phyloP scores from a whole-genome alignment of 2,888 invertebrate species.

The Tanypteryx hageni region DNA sequence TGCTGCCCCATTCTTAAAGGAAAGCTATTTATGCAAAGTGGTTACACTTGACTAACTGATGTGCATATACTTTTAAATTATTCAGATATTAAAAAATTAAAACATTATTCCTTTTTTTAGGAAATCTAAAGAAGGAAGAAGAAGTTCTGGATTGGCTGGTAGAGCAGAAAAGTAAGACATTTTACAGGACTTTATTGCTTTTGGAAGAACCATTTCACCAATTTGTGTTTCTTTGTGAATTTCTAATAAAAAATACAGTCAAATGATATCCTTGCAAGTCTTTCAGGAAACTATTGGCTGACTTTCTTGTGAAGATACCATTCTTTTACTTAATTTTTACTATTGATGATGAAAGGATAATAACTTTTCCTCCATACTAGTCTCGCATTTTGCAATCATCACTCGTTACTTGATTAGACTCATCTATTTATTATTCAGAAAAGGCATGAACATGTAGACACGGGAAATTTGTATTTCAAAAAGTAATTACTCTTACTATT shows the following conservation, averaged over 20 bases:
- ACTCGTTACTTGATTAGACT: not conserved
- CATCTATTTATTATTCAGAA: not conserved
- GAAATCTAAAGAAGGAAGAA: slow-evolving; percentile 95
- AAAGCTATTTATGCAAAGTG: not conserved
- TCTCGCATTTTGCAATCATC: slow-evolving; percentile 2
- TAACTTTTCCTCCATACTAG: not conserved
- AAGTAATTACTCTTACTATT: not conserved
- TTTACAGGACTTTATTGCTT: slow-evolving; percentile 63
- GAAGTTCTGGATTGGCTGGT: slow-evolving; percentile 97
- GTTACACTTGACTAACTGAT: slow-evolving; percentile 2
- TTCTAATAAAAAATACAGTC: slow-evolving; percentile 32
- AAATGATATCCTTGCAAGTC: slow-evolving; percentile 60
- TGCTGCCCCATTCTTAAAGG: slow-evolving; percentile 24
- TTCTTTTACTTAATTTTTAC: slow-evolving; percentile 39
- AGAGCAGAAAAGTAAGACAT: slow-evolving; percentile 95
- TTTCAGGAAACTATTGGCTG: slow-evolving; percentile 58
- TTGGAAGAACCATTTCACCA: slow-evolving; percentile 65
- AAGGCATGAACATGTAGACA: slow-evolving; percentile 35
- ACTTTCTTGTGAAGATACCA: slow-evolving; percentile 42
- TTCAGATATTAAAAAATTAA: slow-evolving; percentile 37
- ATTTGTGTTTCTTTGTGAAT: slow-evolving; percentile 55
- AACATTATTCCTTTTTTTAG: slow-evolving; percentile 79
- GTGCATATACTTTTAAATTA: not conserved
- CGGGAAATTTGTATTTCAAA: not conserved
- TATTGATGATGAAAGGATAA: slow-evolving; percentile 44